Evolutionary conservation across 2,113 vertebrate species (phyloP).

Genomic region (Penelope pileata): DNA sequence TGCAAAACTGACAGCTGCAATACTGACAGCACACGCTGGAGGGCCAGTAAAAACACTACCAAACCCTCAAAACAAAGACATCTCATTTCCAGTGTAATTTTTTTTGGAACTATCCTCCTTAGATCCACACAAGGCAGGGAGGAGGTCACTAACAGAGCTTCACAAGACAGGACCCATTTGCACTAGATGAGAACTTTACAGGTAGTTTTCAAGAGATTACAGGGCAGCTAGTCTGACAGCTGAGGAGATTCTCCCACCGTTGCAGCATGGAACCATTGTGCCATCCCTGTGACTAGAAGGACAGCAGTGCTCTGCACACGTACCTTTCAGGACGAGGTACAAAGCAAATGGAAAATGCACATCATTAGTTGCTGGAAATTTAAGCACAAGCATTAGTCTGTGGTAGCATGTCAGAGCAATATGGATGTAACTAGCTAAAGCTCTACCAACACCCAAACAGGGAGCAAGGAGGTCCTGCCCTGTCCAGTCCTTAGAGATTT

Average conservation of each 20-base stretch:
- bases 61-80: not conserved
- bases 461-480: not conserved
- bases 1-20: not conserved
- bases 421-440: fast-evolving
- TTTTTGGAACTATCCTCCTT: not conserved
- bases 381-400: not conserved
- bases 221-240: not conserved
- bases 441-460: not conserved
- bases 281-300: not conserved
- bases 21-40: not conserved
- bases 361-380: not conserved
- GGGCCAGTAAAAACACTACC: not conserved
- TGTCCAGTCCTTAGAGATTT: not conserved
- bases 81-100: not conserved
- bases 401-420: not conserved
- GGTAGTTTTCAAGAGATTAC: not conserved
- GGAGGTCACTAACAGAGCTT: not conserved
- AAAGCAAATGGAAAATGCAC: not conserved
- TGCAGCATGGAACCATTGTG: not conserved
- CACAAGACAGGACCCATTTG: not conserved
- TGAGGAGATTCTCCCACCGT: not conserved
- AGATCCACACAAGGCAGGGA: not conserved
- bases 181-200: not conserved
- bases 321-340: not conserved
- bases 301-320: not conserved